Conservation (phyloP, 2,113 vertebrate species). For the Saguinus imperator region DNA sequence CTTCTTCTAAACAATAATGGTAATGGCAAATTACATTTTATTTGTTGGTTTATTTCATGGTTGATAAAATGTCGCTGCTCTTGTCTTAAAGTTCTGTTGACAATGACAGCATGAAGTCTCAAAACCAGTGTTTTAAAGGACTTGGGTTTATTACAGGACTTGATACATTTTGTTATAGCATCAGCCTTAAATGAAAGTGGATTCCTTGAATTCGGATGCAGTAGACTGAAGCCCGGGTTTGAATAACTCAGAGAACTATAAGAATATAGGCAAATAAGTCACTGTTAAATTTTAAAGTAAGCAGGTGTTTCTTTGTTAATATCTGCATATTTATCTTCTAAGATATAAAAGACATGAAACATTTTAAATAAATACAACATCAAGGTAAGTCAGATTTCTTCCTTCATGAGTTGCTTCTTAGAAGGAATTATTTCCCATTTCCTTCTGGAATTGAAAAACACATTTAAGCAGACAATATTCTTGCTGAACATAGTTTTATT, state of each 20-base stretch:
- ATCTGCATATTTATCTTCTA: neutral
- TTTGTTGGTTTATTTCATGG: neutral
- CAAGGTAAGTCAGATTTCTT: neutral
- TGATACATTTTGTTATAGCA: neutral
- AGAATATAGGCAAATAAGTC: neutral
- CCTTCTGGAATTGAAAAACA: neutral
- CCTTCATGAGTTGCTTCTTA: neutral
- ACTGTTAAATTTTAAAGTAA: constrained; percentile 19
- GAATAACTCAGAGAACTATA: neutral
- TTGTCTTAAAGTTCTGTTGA: neutral
- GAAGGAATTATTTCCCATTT: neutral
- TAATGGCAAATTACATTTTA: neutral
- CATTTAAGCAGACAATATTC: neutral
- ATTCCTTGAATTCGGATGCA: neutral
- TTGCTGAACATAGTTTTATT: neutral
- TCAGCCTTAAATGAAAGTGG: neutral
- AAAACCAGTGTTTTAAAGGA: neutral
- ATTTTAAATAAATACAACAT: neutral
- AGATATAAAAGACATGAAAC: neutral
- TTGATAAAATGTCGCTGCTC: neutral
- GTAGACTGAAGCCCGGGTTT: neutral
- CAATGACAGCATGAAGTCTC: neutral
- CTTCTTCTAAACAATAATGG: neutral
- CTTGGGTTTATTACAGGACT: neutral
- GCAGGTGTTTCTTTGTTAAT: neutral